Evolutionary conservation across 2,888 invertebrate genomes (phyloP).

Genomic region (Sarcophaga carnaria): DNA sequence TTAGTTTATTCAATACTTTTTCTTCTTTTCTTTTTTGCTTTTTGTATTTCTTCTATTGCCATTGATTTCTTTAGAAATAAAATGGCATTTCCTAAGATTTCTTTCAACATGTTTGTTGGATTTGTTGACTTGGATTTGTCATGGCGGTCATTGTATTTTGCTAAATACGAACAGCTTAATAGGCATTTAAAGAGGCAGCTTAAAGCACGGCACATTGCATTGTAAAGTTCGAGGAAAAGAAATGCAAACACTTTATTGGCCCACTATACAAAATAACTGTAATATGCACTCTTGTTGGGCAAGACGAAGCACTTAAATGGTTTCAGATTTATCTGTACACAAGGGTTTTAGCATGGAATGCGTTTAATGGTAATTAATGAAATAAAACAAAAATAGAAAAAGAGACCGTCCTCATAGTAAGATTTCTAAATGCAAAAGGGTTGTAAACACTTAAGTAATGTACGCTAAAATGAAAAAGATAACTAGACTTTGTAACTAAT

Average conservation of each 20-base stretch:
- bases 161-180: conserved; percentile 43
- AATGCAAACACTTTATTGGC: conserved; percentile 3
- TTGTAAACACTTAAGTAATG: neutral
- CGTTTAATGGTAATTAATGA: conserved; percentile 51
- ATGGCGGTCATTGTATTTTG: conserved; percentile 71
- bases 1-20: conserved; percentile 56
- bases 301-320: conserved; percentile 51
- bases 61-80: conserved; percentile 61
- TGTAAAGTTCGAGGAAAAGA: neutral
- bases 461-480: neutral
- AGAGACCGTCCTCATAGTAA: neutral
- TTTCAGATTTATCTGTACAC: conserved; percentile 66
- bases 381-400: conserved; percentile 28
- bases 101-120: conserved; percentile 71
- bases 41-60: conserved; percentile 38
- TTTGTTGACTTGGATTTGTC: conserved; percentile 78
- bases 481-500: neutral
- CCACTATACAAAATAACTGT: conserved; percentile 19
- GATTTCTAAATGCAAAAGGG: conserved; percentile 43
- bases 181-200: conserved; percentile 53
- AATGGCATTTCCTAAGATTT: conserved; percentile 66
- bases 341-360: conserved; percentile 60
- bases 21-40: conserved; percentile 30
- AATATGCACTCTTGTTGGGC: conserved; percentile 22
- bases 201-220: conserved; percentile 60